Conservation (phyloP, 2,888 invertebrate genomes). For the Acrobasis repandana region DNA sequence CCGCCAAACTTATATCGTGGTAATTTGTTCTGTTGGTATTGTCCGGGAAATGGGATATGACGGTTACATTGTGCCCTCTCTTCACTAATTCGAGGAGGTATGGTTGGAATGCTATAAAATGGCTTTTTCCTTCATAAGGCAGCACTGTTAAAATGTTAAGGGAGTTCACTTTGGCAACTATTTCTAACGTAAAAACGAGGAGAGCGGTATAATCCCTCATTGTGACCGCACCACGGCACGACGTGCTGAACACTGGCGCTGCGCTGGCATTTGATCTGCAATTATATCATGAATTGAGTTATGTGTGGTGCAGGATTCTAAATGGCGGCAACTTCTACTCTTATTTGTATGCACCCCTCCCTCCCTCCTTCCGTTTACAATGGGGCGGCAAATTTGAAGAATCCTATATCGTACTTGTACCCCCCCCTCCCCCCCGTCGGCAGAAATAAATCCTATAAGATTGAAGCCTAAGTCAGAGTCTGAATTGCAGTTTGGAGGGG, state of each 20-base stretch:
- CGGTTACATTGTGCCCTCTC: slow-evolving; percentile 86
- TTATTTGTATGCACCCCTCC: too few relatives aligned
- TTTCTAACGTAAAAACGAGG: slow-evolving; percentile 28
- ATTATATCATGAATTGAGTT: not conserved
- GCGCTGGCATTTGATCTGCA: not conserved
- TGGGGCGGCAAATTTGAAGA: too few relatives aligned
- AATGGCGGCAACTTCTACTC: too few relatives aligned
- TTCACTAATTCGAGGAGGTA: slow-evolving; percentile 81
- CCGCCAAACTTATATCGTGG: slow-evolving; percentile 35
- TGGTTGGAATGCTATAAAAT: slow-evolving; percentile 85
- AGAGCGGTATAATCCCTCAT: slow-evolving; percentile 7
- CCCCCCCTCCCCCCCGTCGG: too few relatives aligned
- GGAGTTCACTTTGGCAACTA: slow-evolving; percentile 40
- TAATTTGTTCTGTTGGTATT: slow-evolving; percentile 9
- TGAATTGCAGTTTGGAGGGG: too few relatives aligned
- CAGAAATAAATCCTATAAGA: too few relatives aligned
- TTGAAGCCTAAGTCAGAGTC: too few relatives aligned
- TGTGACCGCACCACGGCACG: not conserved
- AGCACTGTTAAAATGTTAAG: slow-evolving; percentile 85
- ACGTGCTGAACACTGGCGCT: not conserved
- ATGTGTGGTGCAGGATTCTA: not conserved
- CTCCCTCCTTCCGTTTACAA: too few relatives aligned
- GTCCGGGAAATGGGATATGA: slow-evolving; percentile 82
- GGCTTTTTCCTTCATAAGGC: slow-evolving; percentile 86
- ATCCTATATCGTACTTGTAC: too few relatives aligned